These are phyloP conservation scores for Caenorhabditis zanzibari DNA, from an alignment of 2,888 invertebrate genomes.

Conservation along the genomic window DNA sequence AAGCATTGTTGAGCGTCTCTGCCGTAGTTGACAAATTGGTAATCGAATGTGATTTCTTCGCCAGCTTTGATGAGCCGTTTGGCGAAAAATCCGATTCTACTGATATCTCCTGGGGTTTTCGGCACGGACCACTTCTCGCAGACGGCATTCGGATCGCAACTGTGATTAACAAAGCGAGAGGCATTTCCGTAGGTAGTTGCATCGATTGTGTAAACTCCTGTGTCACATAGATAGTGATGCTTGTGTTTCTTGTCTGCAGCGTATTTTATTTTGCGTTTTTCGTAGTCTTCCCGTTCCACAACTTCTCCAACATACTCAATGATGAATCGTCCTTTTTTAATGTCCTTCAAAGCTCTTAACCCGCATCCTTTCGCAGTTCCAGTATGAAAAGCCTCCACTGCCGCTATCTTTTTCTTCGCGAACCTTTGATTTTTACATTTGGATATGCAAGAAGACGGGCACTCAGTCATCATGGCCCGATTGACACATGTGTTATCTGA, in stretches of 20 bases:
- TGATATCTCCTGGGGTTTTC: constrained; percentile 66
- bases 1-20: constrained; percentile 97
- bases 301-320: constrained; percentile 99
- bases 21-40: constrained; percentile 97
- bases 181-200: constrained; percentile 96
- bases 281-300: constrained; percentile 66
- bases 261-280: constrained; percentile 65
- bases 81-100: constrained; percentile 94
- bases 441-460: constrained; percentile 92
- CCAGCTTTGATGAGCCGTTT: constrained; percentile 90
- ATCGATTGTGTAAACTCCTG: constrained; percentile 94
- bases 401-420: constrained; percentile 88
- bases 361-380: constrained; percentile 95
- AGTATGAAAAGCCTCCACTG: constrained; percentile 89
- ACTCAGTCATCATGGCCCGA: constrained; percentile 75
- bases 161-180: constrained; percentile 98
- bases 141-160: constrained; percentile 98
- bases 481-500: constrained; percentile 74
- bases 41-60: constrained; percentile 98
- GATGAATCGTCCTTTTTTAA: constrained; percentile 93
- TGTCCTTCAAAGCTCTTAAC: constrained; percentile 89
- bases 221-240: constrained; percentile 98
- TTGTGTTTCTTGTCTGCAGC: constrained; percentile 88
- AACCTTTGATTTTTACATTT: constrained; percentile 69
- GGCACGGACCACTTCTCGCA: constrained; percentile 89